These are phyloP conservation scores for Sclerodermus sp. DNA, from an alignment of 2,888 invertebrate genomes.

Conservation along the genomic window DNA sequence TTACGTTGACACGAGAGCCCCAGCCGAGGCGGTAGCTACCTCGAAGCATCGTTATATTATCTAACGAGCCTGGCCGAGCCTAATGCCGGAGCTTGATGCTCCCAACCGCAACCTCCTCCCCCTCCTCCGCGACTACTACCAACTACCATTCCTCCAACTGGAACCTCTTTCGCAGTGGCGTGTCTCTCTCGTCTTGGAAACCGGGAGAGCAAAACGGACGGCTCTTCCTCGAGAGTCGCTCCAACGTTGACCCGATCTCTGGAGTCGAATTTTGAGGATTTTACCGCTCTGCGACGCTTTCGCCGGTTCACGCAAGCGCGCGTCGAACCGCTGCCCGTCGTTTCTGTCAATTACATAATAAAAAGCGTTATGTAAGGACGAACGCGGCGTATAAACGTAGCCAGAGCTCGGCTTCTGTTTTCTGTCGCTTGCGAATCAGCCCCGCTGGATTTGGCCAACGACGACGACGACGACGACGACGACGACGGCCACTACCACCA, in stretches of 20 bases:
- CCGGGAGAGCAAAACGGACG: neutral
- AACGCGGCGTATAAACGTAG: constrained; percentile 44
- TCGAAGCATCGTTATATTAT: constrained; percentile 42
- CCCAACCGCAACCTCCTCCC: no score
- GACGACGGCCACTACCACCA: no score
- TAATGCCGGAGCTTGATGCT: constrained; percentile 4
- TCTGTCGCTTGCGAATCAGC: constrained; percentile 18
- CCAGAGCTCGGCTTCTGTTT: constrained; percentile 15
- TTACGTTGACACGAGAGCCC: constrained; percentile 55
- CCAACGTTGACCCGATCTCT: no score
- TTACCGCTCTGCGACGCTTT: constrained; percentile 19
- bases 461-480: neutral
- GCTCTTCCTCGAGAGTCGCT: neutral
- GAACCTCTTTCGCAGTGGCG: no score
- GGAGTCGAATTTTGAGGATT: no score
- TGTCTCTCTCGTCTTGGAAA: no score
- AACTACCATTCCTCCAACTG: no score
- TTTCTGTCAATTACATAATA: constrained; percentile 55
- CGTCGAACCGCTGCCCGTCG: constrained; percentile 34
- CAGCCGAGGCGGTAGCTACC: constrained; percentile 27
- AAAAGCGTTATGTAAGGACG: constrained; percentile 55
- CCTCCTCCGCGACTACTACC: no score
- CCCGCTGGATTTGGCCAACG: neutral
- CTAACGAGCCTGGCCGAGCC: no score
- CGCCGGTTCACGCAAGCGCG: constrained; percentile 20